Percentiles rank a stretch among this genome's conserved stretches.
phyloP scores from a whole-genome alignment of 2,113 vertebrate species.

The Tachycineta bicolor region DNA sequence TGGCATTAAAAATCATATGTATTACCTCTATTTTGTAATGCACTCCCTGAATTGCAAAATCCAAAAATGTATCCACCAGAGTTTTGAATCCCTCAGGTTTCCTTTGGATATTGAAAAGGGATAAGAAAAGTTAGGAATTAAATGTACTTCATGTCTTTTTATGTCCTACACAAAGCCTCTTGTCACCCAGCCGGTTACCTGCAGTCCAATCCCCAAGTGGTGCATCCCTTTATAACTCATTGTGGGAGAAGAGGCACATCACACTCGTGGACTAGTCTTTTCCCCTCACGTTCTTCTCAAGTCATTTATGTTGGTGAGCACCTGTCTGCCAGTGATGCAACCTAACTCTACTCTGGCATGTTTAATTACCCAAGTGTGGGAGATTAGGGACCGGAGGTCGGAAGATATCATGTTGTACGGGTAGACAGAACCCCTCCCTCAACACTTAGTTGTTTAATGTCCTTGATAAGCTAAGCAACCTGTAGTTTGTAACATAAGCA shows the following conservation, averaged over 20 bases:
- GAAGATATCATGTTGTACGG: too few relatives aligned
- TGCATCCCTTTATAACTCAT: neutral
- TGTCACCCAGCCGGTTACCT: neutral
- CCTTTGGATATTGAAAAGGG: neutral
- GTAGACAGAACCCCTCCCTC: too few relatives aligned
- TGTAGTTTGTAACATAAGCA: too few relatives aligned
- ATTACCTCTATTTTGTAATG: neutral
- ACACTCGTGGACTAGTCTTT: neutral
- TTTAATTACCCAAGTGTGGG: neutral
- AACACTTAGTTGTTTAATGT: too few relatives aligned
- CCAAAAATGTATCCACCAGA: neutral
- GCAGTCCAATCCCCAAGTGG: rapidly evolving
- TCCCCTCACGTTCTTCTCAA: neutral
- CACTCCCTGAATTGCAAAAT: neutral
- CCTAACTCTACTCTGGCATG: neutral
- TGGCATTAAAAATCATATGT: neutral
- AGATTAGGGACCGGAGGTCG: too few relatives aligned
- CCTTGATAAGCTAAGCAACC: too few relatives aligned
- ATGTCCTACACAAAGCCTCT: neutral
- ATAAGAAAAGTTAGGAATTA: neutral
- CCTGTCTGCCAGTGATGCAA: neutral
- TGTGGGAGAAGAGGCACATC: neutral
- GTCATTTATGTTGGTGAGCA: neutral
- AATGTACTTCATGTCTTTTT: neutral
- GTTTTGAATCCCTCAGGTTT: neutral